phyloP scores from a whole-genome alignment of 2,888 invertebrate species.

The Parnassius smintheus region DNA sequence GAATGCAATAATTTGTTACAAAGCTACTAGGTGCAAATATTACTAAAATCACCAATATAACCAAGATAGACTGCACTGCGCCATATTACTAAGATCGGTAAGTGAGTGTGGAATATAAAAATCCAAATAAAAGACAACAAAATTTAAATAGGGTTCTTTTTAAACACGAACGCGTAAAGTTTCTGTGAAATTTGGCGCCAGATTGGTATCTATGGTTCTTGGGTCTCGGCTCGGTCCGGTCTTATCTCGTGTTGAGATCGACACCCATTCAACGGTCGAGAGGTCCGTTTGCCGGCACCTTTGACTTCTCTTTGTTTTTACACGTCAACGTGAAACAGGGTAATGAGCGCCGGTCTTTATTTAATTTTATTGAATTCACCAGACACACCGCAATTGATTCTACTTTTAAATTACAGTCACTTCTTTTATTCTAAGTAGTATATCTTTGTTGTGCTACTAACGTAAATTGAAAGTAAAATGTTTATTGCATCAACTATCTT shows the following conservation, averaged over 20 bases:
- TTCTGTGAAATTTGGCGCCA: slow-evolving; percentile 78
- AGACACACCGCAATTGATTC: neutral
- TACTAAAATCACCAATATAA: too few species aligned
- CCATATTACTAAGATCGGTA: too few species aligned
- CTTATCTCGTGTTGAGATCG: slow-evolving; percentile 65
- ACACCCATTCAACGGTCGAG: slow-evolving; percentile 57
- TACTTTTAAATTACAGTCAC: neutral
- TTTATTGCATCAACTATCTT: too few species aligned
- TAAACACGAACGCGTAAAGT: slow-evolving; percentile 43
- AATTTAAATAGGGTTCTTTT: slow-evolving; percentile 45
- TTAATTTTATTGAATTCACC: slow-evolving; percentile 22
- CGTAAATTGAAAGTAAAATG: too few species aligned
- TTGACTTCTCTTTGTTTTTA: slow-evolving; percentile 60
- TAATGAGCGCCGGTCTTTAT: slow-evolving; percentile 47
- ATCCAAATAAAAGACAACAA: slow-evolving; percentile 27
- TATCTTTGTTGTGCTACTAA: too few species aligned
- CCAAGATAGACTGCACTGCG: too few species aligned
- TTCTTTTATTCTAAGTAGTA: neutral
- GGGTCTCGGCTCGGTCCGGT: slow-evolving; percentile 37
- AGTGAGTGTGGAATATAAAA: too few species aligned
- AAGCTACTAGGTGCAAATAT: too few species aligned
- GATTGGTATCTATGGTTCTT: slow-evolving; percentile 56
- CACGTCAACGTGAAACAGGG: slow-evolving; percentile 49
- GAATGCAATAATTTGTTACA: too few species aligned
- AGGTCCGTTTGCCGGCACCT: slow-evolving; percentile 52